phyloP scores from a whole-genome alignment of 1,140 invertebrate species.

The Charaxes varanes region DNA sequence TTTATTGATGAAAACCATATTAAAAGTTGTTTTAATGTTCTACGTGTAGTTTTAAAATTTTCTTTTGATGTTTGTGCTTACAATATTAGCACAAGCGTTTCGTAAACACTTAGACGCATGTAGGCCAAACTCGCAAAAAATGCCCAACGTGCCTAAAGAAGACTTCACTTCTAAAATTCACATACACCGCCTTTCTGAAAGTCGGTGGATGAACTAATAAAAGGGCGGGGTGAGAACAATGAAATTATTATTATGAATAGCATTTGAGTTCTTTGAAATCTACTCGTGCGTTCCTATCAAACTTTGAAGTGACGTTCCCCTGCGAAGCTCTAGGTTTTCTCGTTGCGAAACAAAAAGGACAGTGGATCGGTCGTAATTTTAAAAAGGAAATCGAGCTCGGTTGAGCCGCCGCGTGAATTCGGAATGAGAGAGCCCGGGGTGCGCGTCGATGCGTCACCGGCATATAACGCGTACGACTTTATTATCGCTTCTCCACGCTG shows the following conservation, averaged over 20 bases:
- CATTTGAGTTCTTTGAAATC: slow-evolving; percentile 21
- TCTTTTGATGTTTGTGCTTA: no score
- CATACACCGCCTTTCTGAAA: slow-evolving; percentile 5
- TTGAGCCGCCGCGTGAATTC: slow-evolving; percentile 48
- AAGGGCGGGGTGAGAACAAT: slow-evolving; percentile 10
- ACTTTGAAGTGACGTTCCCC: slow-evolving; percentile 34
- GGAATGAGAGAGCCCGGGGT: slow-evolving; percentile 54
- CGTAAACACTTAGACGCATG: no score
- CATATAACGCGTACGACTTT: slow-evolving; percentile 50
- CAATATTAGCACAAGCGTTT: no score
- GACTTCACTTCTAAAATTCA: slow-evolving; percentile 1
- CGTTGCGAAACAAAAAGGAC: slow-evolving; percentile 60
- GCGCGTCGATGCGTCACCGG: slow-evolving; percentile 54
- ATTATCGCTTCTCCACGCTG: slow-evolving; percentile 31
- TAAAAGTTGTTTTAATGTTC: no score
- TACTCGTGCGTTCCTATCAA: slow-evolving; percentile 24
- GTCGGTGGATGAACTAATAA: no score
- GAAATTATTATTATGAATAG: slow-evolving; percentile 16
- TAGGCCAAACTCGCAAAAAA: no score
- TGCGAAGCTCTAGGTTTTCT: slow-evolving; percentile 31
- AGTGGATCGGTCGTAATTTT: slow-evolving; percentile 64
- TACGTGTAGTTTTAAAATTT: no score
- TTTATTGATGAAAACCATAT: no score
- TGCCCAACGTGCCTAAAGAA: no score
- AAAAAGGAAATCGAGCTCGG: slow-evolving; percentile 64